These are phyloP conservation scores for Drosophila hydei DNA, from an alignment of 1,140 invertebrate genomes.

Conservation along the genomic window DNA sequence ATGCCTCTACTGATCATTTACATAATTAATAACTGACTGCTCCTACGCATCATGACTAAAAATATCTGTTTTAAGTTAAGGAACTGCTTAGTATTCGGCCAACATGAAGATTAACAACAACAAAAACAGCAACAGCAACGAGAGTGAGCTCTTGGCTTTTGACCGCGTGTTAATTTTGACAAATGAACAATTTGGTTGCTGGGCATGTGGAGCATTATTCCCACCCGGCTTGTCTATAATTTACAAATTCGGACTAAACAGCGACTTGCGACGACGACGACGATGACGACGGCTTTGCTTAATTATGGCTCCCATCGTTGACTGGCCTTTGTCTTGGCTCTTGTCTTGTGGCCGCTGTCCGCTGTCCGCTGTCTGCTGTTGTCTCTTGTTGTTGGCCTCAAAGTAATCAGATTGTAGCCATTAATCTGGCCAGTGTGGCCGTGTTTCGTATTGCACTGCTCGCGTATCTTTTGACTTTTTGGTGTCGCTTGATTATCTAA, in stretches of 20 bases:
- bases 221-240: constrained; percentile 57
- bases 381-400: constrained; percentile 63
- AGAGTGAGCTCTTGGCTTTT: constrained; percentile 28
- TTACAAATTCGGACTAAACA: constrained; percentile 73
- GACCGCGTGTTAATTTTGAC: constrained; percentile 75
- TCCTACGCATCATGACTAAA: constrained; percentile 37
- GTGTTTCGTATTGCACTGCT: constrained; percentile 33
- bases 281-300: constrained; percentile 51
- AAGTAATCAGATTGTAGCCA: constrained; percentile 79
- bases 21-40: constrained; percentile 36
- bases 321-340: constrained; percentile 51
- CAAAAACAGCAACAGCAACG: constrained; percentile 7
- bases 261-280: constrained; percentile 19
- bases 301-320: constrained; percentile 55
- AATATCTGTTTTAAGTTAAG: constrained; percentile 13
- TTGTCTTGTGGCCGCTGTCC: constrained; percentile 28
- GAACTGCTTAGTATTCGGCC: constrained; percentile 24
- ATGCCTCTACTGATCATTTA: background rate
- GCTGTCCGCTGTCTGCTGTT: no score
- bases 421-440: constrained; percentile 71
- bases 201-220: constrained; percentile 61
- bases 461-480: constrained; percentile 17
- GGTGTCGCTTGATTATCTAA: constrained; percentile 67
- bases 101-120: constrained; percentile 4
- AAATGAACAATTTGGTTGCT: constrained; percentile 75